Evolutionary conservation across 2,888 invertebrate species (phyloP).

Genomic region (Scaptomyza polygonia): DNA sequence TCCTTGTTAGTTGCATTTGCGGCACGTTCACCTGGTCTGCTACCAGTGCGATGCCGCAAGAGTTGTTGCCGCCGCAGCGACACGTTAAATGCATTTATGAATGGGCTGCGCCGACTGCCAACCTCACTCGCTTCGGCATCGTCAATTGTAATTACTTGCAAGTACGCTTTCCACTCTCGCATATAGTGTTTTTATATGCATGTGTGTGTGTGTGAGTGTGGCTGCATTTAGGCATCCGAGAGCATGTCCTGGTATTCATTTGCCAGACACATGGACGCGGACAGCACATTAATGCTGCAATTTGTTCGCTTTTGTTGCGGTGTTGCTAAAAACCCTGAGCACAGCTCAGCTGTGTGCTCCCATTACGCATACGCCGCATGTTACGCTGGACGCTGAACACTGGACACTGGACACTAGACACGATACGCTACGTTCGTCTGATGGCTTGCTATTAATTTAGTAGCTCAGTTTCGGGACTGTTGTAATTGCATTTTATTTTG

Average conservation of each 20-base stretch:
- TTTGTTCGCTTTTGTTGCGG: slow-evolving; percentile 79
- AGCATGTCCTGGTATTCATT: slow-evolving; percentile 64
- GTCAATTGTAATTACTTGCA: slow-evolving; percentile 80
- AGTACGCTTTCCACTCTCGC: slow-evolving; percentile 36
- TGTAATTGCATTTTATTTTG: slow-evolving; percentile 75
- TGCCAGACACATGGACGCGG: slow-evolving; percentile 45
- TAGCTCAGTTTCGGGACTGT: slow-evolving; percentile 51
- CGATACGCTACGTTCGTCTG: slow-evolving; percentile 3
- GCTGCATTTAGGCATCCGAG: slow-evolving; percentile 45
- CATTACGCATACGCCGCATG: slow-evolving; percentile 68
- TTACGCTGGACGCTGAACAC: slow-evolving; percentile 5
- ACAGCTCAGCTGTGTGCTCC: slow-evolving; percentile 26
- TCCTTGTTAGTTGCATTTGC: slow-evolving; percentile 77
- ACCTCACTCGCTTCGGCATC: slow-evolving; percentile 34
- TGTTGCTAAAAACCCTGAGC: slow-evolving; percentile 31
- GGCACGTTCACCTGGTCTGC: slow-evolving; percentile 69
- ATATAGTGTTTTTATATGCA: neutral
- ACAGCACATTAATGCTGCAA: slow-evolving; percentile 70
- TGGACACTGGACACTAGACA: slow-evolving; percentile 4
- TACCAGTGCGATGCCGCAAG: slow-evolving; percentile 22
- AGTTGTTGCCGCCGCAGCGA: slow-evolving; percentile 55
- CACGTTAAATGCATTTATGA: slow-evolving; percentile 81
- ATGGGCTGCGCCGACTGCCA: slow-evolving; percentile 55
- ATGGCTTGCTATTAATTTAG: slow-evolving; percentile 72
- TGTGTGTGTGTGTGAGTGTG: slow-evolving; percentile 6